Evolutionary conservation across 2,797 vertebrate genomes (phyloP).

Genomic region (Otolemur crassicaudatus): DNA sequence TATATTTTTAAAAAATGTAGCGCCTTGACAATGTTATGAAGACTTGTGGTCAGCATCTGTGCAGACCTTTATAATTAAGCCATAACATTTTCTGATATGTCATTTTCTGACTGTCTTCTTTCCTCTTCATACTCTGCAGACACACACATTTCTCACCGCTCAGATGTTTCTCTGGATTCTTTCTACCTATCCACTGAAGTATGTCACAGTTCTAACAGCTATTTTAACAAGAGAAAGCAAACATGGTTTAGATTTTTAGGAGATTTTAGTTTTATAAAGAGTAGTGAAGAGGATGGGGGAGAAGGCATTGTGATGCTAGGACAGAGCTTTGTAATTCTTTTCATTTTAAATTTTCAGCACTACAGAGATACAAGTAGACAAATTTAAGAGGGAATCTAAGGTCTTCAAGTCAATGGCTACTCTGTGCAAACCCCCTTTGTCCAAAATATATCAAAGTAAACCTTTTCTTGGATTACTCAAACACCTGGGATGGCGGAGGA

Average conservation of each 20-base stretch:
- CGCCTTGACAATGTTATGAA: conserved; percentile 65
- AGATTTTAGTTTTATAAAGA: conserved; percentile 5
- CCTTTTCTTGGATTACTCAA: conserved; percentile 14
- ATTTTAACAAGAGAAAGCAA: conserved; percentile 42
- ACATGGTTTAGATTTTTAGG: conserved; percentile 7
- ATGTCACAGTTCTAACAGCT: conserved; percentile 9
- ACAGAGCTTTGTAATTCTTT: background rate
- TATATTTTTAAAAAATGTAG: background rate
- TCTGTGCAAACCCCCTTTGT: background rate
- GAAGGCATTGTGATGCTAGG: background rate
- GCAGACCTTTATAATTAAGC: conserved; percentile 59
- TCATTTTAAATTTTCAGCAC: conserved; percentile 21
- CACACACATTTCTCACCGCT: background rate
- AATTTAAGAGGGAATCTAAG: background rate
- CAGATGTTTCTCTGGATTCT: background rate
- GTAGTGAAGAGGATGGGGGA: background rate
- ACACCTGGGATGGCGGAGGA: background rate
- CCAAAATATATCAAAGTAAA: conserved; percentile 4
- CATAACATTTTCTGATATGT: conserved; percentile 29
- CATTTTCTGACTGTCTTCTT: background rate
- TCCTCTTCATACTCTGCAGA: background rate
- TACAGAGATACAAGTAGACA: background rate
- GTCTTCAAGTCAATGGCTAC: background rate
- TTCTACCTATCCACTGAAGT: conserved; percentile 32
- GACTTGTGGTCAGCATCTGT: background rate